Evolutionary conservation across 2,113 vertebrate genomes (phyloP), one percentile per base, ranked within the genome.

Genomic region (Thunnus maccoyii): DNA sequence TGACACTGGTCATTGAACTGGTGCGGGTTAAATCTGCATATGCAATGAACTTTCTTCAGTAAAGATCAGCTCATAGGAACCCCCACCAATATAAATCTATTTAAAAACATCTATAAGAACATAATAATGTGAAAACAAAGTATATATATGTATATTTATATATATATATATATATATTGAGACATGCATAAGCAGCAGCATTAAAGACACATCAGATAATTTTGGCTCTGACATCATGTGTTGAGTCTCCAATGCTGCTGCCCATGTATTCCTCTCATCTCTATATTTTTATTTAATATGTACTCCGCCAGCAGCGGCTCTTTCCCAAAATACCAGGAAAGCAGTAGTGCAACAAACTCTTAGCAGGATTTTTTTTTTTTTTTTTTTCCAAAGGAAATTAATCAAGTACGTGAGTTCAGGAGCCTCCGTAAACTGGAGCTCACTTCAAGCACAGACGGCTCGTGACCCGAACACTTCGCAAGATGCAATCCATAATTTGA

Each of bases 341-440:
- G 96, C 94, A 95, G 95, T 97, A 99, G 97, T 99, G 97, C 98
- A 99, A 99, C 96, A 96, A 96, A 92, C 95, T 95, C 86, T 95
- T 94, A 88, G 89, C 89, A 91, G 85, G 85, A 77, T 88, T 89
- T 36, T 81, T 69, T 47, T 64, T 58, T 69, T 47, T 64, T 58
- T 56, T 2, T 36, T 36, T 20, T 18, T 17, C 25, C 30, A 54
- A 66, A 65, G 92, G 93, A 94, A 95, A 78, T 91, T 76, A 94
- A 95, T 97, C 95, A 96, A 84, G 95, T 94, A 95, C 87, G 87
- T 44, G 77, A 89, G 82, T 85, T 90, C 60, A 78, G 22, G 9
- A 41, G 36, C 6, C 36, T 41, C 36, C 36, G 36, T 41, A 41
- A 41, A 41, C 36, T 9, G 36, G 36, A 41, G 36, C 7, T 41